Percentiles rank a stretch among this genome's conserved stretches.
Conservation (phyloP, 1,140 invertebrate genomes). For the Macrobrachium rosenbergii region DNA sequence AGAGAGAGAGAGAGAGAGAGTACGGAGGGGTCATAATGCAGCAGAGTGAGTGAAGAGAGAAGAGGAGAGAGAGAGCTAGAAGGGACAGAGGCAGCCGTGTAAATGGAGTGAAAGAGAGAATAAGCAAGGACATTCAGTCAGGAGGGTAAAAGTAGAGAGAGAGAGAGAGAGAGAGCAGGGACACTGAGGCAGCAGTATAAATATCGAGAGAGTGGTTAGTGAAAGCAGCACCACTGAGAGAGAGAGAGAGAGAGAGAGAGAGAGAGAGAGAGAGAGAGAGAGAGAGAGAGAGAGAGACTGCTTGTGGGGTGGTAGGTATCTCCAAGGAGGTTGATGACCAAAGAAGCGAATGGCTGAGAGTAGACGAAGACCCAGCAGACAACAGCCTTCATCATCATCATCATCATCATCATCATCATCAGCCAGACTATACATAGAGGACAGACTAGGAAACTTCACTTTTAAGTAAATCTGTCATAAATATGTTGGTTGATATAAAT, state of each 20-base stretch:
- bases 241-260: slow-evolving; percentile 31
- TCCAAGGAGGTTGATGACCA: too few species aligned
- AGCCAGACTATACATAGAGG: too few species aligned
- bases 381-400: too few species aligned
- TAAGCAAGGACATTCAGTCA: not conserved
- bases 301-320: too few species aligned
- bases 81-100: not conserved
- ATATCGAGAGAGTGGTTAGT: not conserved
- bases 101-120: not conserved
- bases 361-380: too few species aligned
- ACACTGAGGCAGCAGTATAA: not conserved
- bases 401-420: too few species aligned
- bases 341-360: too few species aligned
- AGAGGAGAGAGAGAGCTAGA: not conserved
- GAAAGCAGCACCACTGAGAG: slow-evolving; percentile 2
- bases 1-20: not conserved
- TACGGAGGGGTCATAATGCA: not conserved
- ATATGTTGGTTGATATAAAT: too few species aligned
- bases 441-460: too few species aligned
- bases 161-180: slow-evolving; percentile 13
- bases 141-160: slow-evolving; percentile 7
- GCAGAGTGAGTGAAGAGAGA: not conserved
- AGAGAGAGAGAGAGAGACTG: not conserved
- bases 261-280: slow-evolving; percentile 18
- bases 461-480: too few species aligned